Evolutionary conservation across 2,113 vertebrate species (phyloP).

Genomic region (Syngnathus scovelli): DNA sequence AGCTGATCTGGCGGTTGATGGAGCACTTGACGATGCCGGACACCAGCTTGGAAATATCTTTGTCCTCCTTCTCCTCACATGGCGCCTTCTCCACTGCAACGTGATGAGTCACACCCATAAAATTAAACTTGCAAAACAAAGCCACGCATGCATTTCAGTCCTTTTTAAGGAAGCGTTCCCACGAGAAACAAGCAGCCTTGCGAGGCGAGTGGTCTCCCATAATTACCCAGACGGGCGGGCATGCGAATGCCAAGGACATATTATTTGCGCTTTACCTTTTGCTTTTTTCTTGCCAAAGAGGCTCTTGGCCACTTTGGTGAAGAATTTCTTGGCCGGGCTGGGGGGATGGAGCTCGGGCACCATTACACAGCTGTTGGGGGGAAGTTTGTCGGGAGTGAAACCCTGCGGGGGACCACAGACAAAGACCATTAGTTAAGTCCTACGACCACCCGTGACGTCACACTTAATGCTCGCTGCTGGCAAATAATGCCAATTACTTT

Average conservation of each 20-base stretch:
- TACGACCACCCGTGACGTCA: too few relatives aligned
- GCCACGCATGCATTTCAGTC: background rate
- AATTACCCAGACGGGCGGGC: background rate
- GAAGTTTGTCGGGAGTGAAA: conserved; percentile 89
- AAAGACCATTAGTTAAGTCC: background rate
- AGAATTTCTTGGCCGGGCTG: conserved; percentile 87
- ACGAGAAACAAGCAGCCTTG: background rate
- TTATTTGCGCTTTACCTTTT: conserved; percentile 70
- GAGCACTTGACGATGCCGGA: conserved; percentile 87
- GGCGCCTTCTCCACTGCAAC: conserved; percentile 78
- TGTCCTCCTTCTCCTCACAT: conserved; percentile 78
- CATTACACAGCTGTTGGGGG: conserved; percentile 86
- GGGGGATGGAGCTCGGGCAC: conserved; percentile 88
- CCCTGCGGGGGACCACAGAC: conserved; percentile 65
- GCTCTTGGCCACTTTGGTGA: conserved; percentile 93
- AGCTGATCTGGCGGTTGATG: conserved; percentile 84
- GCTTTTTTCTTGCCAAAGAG: conserved; percentile 88
- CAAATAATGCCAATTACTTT: conserved; percentile 70
- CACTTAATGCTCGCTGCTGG: too few relatives aligned
- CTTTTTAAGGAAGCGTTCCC: background rate
- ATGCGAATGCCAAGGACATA: background rate
- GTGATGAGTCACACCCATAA: conserved; percentile 10
- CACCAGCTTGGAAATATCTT: conserved; percentile 86
- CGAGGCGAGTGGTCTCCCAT: background rate
- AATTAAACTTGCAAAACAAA: background rate